Conservation (phyloP, 1,140 invertebrate species). For the Latrodectus geometricus region DNA sequence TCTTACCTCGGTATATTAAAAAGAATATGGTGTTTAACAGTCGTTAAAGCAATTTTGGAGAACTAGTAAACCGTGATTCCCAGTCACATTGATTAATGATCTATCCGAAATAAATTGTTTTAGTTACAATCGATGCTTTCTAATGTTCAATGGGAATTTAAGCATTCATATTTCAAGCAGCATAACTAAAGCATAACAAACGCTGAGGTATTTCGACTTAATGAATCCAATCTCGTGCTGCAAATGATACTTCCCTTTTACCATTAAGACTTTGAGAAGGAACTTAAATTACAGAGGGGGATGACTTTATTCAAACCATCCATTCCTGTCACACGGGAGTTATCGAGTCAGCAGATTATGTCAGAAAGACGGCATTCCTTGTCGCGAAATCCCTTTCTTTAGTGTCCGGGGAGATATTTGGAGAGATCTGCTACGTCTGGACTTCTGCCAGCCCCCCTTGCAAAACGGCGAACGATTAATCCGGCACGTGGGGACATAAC, state of each 20-base stretch:
- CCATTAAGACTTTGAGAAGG: not conserved
- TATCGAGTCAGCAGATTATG: constrained; percentile 37
- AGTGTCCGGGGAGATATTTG: constrained; percentile 23
- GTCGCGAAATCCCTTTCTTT: constrained; percentile 19
- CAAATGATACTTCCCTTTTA: not conserved
- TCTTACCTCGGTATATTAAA: too few relatives aligned
- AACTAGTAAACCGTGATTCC: too few relatives aligned
- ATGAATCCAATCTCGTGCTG: not conserved
- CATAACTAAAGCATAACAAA: not conserved
- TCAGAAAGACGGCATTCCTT: constrained; percentile 26
- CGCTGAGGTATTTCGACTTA: not conserved
- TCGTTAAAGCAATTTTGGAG: too few relatives aligned
- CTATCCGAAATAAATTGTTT: too few relatives aligned
- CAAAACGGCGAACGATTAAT: constrained; percentile 35
- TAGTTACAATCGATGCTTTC: too few relatives aligned
- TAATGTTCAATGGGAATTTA: too few relatives aligned
- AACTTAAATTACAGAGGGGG: not conserved
- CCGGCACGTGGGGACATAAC: constrained; percentile 35
- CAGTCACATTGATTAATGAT: too few relatives aligned
- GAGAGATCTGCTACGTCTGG: constrained; percentile 15
- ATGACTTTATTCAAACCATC: constrained; percentile 37
- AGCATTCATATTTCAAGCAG: too few relatives aligned
- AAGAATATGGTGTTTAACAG: too few relatives aligned
- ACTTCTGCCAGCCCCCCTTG: constrained; percentile 22
- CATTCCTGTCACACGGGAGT: constrained; percentile 16